phyloP scores from a whole-genome alignment of 2,797 vertebrate genomes.

The Tapera naevia region DNA sequence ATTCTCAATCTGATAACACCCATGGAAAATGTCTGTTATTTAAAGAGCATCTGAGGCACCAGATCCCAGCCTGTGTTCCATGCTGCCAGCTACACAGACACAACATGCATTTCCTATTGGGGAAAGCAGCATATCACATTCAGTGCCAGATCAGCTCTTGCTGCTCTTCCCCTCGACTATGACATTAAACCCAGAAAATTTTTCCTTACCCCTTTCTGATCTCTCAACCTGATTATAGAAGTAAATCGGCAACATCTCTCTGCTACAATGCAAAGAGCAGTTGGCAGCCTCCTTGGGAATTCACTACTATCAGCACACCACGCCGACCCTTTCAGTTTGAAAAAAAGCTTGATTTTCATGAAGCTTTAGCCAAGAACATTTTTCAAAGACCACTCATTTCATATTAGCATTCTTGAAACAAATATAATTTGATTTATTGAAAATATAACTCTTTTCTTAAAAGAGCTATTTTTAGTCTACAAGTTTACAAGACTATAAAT shows the following conservation, averaged over 20 bases:
- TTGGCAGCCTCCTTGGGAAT: neutral
- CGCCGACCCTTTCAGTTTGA: neutral
- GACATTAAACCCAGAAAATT: neutral
- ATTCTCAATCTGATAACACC: neutral
- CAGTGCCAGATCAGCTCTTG: neutral
- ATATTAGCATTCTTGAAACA: neutral
- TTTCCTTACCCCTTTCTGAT: neutral
- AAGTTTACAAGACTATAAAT: neutral
- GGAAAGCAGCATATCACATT: neutral
- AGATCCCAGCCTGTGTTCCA: neutral
- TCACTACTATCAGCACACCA: neutral
- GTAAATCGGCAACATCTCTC: neutral
- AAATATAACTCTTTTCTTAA: neutral
- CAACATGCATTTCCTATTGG: neutral
- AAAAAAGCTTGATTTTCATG: neutral
- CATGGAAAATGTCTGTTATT: rapidly evolving
- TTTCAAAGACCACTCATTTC: neutral
- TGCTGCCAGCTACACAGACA: neutral
- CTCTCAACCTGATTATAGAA: neutral
- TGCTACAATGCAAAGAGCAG: neutral
- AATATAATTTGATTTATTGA: neutral
- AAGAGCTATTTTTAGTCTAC: neutral
- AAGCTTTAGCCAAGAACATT: neutral
- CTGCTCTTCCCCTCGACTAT: neutral
- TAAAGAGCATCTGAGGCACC: neutral